Conservation (phyloP, 2,113 vertebrate genomes). For the Corydoras maculifer region DNA sequence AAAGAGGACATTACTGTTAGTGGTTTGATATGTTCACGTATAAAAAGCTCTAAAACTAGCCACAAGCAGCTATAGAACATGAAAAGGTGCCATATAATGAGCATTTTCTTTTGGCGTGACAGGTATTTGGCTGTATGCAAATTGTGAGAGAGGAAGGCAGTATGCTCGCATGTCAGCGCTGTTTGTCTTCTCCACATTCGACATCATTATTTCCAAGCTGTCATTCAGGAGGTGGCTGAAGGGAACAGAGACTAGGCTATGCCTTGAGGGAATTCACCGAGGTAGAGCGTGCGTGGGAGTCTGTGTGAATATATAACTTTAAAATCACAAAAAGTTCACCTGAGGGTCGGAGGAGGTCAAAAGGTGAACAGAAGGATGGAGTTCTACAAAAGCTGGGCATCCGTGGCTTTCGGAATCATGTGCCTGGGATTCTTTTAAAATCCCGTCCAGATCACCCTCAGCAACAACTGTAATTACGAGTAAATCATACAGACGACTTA, state of each 20-base stretch:
- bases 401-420: too few species aligned
- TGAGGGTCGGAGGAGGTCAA: conserved; percentile 19
- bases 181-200: conserved; percentile 39
- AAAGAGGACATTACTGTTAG: too few species aligned
- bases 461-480: conserved; percentile 34
- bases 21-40: not conserved
- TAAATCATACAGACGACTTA: conserved; percentile 26
- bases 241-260: conserved; percentile 37
- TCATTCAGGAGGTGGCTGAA: conserved; percentile 46
- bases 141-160: conserved; percentile 9
- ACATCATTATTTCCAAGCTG: conserved; percentile 46
- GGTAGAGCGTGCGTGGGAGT: not conserved
- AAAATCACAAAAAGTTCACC: conserved; percentile 32
- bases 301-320: conserved; percentile 9
- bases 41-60: conserved; percentile 9
- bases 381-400: too few species aligned
- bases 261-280: conserved; percentile 37
- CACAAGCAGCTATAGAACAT: conserved; percentile 23
- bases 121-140: conserved; percentile 41
- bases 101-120: conserved; percentile 35
- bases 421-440: conserved; percentile 1
- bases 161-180: conserved; percentile 27
- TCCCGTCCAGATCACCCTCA: conserved; percentile 21
- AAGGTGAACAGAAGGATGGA: conserved; percentile 1
- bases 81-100: conserved; percentile 37